phyloP scores from a whole-genome alignment of 1,140 invertebrate genomes.

The Pectinophora gossypiella region DNA sequence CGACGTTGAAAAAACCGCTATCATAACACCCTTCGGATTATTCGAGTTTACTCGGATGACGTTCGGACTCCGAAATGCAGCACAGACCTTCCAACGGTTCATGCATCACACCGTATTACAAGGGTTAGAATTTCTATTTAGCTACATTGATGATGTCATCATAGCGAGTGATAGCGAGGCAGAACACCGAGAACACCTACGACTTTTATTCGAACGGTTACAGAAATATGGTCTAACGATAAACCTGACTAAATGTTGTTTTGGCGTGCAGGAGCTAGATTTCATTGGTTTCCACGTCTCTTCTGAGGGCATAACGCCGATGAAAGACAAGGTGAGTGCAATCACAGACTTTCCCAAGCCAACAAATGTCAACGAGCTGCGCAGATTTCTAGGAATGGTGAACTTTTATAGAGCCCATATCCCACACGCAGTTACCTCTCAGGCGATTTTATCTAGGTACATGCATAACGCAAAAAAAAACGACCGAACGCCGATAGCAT shows the following conservation, averaged over 20 bases:
- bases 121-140: background rate
- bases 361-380: slow-evolving; percentile 16
- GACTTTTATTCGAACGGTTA: slow-evolving; percentile 41
- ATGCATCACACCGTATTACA: slow-evolving; percentile 27
- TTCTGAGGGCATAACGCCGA: background rate
- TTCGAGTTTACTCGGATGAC: too few species aligned
- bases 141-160: slow-evolving; percentile 13
- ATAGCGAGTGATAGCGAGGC: slow-evolving; percentile 1
- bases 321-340: slow-evolving; percentile 13
- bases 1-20: slow-evolving; percentile 19
- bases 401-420: slow-evolving; percentile 34
- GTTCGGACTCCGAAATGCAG: too few species aligned
- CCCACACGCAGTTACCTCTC: slow-evolving; percentile 20
- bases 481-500: slow-evolving; percentile 2
- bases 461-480: slow-evolving; percentile 5
- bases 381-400: slow-evolving; percentile 38
- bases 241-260: slow-evolving; percentile 13
- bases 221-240: slow-evolving; percentile 18
- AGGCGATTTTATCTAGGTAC: slow-evolving; percentile 1
- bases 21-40: slow-evolving; percentile 20
- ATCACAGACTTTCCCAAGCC: slow-evolving; percentile 21
- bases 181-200: background rate
- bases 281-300: slow-evolving; percentile 4
- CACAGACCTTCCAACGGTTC: slow-evolving; percentile 62
- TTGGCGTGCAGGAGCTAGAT: background rate